phyloP scores from a whole-genome alignment of 2,797 vertebrate genomes.

The Oryzias dopingdopingensis region DNA sequence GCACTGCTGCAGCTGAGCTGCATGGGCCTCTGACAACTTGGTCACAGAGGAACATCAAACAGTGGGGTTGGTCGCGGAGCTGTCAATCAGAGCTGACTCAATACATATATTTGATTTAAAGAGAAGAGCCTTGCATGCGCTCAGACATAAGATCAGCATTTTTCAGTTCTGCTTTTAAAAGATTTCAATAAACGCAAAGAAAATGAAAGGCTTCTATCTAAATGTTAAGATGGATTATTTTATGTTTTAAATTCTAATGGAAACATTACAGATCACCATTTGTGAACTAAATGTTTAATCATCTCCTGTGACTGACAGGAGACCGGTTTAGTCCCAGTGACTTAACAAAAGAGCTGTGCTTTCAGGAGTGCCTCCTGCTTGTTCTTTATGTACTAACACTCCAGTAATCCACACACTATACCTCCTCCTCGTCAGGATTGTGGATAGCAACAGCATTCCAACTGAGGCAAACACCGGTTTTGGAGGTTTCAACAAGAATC shows the following conservation, averaged over 20 bases:
- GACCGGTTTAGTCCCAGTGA: too few species aligned
- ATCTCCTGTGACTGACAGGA: too few species aligned
- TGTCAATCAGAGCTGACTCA: too few species aligned
- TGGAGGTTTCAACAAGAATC: slow-evolving; percentile 14
- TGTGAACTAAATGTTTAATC: too few species aligned
- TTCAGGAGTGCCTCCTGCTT: neutral
- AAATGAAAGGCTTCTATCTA: neutral
- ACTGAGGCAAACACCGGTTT: slow-evolving; percentile 9
- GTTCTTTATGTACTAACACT: neutral
- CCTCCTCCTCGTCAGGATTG: neutral
- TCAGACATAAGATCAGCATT: too few species aligned
- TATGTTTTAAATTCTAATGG: too few species aligned
- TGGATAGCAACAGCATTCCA: slow-evolving; percentile 10
- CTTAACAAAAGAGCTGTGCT: too few species aligned
- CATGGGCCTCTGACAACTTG: neutral
- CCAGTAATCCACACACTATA: neutral
- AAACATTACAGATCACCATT: too few species aligned
- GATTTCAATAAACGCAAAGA: neutral
- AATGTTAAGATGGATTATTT: neutral
- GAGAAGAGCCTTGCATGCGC: too few species aligned
- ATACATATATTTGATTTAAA: too few species aligned
- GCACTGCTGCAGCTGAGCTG: slow-evolving; percentile 4
- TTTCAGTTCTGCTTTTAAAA: too few species aligned
- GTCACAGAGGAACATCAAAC: slow-evolving; percentile 1
- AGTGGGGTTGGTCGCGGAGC: neutral